Percentiles rank a stretch among this genome's conserved stretches.
phyloP scores from a whole-genome alignment of 2,113 vertebrate genomes.

The Barnardius zonarius region DNA sequence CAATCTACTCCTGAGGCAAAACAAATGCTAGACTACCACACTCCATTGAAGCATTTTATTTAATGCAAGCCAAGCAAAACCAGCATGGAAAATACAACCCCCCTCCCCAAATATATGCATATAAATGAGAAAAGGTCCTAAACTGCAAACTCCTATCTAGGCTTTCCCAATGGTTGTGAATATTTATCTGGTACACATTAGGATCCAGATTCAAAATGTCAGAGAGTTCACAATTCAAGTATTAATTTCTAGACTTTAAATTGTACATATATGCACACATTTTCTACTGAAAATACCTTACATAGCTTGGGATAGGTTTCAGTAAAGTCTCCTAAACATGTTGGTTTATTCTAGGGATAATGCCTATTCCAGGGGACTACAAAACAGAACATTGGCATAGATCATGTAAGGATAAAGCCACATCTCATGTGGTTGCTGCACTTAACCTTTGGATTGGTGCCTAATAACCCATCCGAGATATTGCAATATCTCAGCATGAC shows the following conservation, averaged over 20 bases:
- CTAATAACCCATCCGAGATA: constrained; percentile 68
- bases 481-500: constrained; percentile 69
- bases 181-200: background rate
- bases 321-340: background rate
- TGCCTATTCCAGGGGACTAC: background rate
- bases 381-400: background rate
- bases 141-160: background rate
- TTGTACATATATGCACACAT: background rate
- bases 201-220: background rate
- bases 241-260: background rate
- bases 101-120: background rate
- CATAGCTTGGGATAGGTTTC: background rate
- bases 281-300: background rate
- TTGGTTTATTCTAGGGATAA: background rate
- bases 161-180: background rate
- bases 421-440: constrained; percentile 57
- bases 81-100: constrained; percentile 23
- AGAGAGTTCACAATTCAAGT: background rate
- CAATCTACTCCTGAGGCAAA: constrained; percentile 64
- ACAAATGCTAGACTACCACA: constrained; percentile 65
- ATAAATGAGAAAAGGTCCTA: constrained; percentile 34
- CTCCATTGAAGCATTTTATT: constrained; percentile 68
- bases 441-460: constrained; percentile 67
- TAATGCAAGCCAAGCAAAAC: constrained; percentile 61
- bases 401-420: constrained; percentile 65